phyloP scores from a whole-genome alignment of 2,797 vertebrate genomes.

The Gallirallus australis region DNA sequence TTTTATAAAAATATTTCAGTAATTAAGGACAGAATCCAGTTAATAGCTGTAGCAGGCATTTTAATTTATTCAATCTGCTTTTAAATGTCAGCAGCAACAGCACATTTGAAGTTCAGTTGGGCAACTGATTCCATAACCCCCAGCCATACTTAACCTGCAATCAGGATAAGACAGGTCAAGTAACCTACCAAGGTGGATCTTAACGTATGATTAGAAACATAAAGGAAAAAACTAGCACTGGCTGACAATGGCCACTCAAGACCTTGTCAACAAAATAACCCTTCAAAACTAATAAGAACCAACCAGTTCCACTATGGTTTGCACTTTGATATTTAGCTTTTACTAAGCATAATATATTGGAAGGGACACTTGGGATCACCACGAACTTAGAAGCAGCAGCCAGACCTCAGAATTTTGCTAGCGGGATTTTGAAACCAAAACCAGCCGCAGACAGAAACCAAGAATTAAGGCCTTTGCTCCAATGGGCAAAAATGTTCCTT shows the following conservation, averaged over 20 bases:
- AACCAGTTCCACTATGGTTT: neutral
- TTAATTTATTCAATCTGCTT: slow-evolving; percentile 28
- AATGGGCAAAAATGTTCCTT: neutral
- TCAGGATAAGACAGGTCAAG: neutral
- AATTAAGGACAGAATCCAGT: neutral
- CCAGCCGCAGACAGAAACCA: neutral
- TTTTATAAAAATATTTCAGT: neutral
- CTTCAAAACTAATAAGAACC: neutral
- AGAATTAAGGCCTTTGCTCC: neutral
- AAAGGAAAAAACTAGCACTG: neutral
- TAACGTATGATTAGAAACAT: neutral
- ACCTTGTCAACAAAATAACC: neutral
- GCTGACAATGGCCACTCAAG: neutral
- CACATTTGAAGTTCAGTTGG: neutral
- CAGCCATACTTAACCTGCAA: neutral
- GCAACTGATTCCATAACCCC: neutral
- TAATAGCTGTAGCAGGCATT: neutral
- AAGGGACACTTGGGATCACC: neutral
- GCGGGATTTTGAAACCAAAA: neutral
- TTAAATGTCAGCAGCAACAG: neutral
- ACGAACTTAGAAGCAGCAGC: slow-evolving; percentile 4
- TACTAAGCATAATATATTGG: neutral
- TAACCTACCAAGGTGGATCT: neutral
- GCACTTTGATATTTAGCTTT: neutral
- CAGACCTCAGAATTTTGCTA: neutral